These are phyloP conservation scores for Podarcis lilfordi DNA, from an alignment of 2,797 vertebrate genomes.

Conservation along the genomic window DNA sequence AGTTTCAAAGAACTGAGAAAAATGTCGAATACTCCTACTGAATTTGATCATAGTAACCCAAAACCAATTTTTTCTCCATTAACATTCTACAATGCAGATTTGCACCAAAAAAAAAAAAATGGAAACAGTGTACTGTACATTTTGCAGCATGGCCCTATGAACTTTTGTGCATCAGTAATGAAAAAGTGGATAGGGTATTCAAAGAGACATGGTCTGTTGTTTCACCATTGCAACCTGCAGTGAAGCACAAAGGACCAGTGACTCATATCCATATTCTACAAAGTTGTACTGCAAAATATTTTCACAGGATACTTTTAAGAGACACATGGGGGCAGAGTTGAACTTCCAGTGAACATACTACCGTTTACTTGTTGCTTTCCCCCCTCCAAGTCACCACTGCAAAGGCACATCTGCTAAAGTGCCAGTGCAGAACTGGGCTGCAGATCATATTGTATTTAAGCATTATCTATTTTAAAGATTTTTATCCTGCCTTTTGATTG, in stretches of 20 bases:
- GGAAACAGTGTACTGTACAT: too few species aligned
- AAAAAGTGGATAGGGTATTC: not conserved
- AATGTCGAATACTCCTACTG: not conserved
- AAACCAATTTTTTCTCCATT: not conserved
- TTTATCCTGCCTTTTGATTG: not conserved
- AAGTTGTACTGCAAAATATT: not conserved
- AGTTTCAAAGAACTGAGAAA: not conserved
- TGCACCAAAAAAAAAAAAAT: not conserved
- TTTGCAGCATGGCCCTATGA: not conserved
- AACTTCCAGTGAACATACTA: not conserved
- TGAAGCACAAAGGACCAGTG: not conserved
- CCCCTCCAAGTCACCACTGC: not conserved
- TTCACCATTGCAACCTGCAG: not conserved
- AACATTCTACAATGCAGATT: not conserved
- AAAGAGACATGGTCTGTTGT: not conserved
- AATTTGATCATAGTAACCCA: not conserved
- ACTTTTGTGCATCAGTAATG: not conserved
- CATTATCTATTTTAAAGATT: not conserved
- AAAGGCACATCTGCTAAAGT: not conserved
- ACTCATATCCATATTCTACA: not conserved
- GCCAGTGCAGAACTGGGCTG: not conserved
- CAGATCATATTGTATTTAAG: not conserved
- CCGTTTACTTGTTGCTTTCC: too few species aligned
- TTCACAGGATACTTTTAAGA: not conserved
- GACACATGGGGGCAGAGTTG: not conserved